These are phyloP conservation scores for Hemiscyllium ocellatum DNA, from an alignment of 2,113 vertebrate genomes.

Conservation along the genomic window DNA sequence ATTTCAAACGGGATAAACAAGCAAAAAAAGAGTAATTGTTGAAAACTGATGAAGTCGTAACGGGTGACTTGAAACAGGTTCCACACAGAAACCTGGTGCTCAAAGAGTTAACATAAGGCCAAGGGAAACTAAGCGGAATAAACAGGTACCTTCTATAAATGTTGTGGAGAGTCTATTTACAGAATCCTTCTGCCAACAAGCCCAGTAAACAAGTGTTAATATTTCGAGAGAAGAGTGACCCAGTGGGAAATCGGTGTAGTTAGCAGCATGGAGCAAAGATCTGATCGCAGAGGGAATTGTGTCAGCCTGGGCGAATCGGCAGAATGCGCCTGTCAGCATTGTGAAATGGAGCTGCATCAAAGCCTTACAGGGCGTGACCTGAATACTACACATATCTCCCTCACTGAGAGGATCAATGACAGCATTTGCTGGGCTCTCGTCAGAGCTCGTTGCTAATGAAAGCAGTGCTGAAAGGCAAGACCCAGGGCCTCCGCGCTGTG, in stretches of 20 bases:
- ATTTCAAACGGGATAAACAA: not conserved
- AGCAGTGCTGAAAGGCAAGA: slow-evolving; percentile 60
- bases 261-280: slow-evolving; percentile 50
- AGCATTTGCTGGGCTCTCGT: slow-evolving; percentile 59
- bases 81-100: not conserved
- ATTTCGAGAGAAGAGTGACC: slow-evolving; percentile 55
- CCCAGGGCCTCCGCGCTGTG: slow-evolving; percentile 58
- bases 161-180: slow-evolving; percentile 44
- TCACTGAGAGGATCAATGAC: slow-evolving; percentile 63
- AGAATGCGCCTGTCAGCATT: slow-evolving; percentile 56
- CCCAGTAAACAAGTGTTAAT: slow-evolving; percentile 63
- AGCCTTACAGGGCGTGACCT: slow-evolving; percentile 60
- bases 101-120: not conserved
- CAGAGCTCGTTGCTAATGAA: slow-evolving; percentile 61
- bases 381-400: slow-evolving; percentile 51
- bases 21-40: not conserved
- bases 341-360: slow-evolving; percentile 61
- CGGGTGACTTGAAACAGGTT: not conserved
- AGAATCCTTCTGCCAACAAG: slow-evolving; percentile 60
- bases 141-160: slow-evolving; percentile 29
- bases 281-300: slow-evolving; percentile 50
- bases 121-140: not conserved
- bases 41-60: not conserved
- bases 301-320: slow-evolving; percentile 50
- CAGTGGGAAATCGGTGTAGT: slow-evolving; percentile 51